Evolutionary conservation across 2,113 vertebrate species (phyloP), one percentile per base, ranked within the genome.

Genomic region (Pogona vitticeps): DNA sequence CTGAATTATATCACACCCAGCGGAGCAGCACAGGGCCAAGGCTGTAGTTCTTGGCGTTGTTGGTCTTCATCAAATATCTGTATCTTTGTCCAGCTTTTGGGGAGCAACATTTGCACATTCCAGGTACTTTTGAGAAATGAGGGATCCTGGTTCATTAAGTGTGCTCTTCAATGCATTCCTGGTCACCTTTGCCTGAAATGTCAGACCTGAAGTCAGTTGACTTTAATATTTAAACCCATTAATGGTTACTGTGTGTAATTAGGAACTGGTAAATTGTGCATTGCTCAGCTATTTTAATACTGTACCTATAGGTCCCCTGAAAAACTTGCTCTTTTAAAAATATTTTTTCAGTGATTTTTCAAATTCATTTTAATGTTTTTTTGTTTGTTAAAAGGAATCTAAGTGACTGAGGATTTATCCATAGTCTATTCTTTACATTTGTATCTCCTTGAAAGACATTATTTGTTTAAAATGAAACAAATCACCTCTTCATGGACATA

Each of bases 241-340:
- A 78, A 78, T 78, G 63, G 65, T 70, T 70, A 65, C 76, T 79
- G 76, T 56, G 63, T 79, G 33, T 36, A 70, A 85, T 79, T 70
- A 78, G 58, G 84, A 78, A 58, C 26, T 79, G 63, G 40, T 18
- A n/a, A 20, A 15, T 65, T 85, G 77, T 76, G 40, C 23, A 18
- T 76, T 42, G 36, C 63, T 85, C 75, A 85, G 31, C 56, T 85
- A 85, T 71, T 70, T 79, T 79, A 85, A 85, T 79, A n/a, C 33
- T 58, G 52, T 85, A 58, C 67, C n/a, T 71, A 59, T 77, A 42
- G 73, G 38, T 8, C 46, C 23, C 28, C 36, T 18, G 15, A 46
- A n/a, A 78, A 15, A 38, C 21, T 58, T 28, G 61, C 52, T 80
- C 67, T 72, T 80, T n/a, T n/a, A n/a, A n/a, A n/a, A n/a, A n/a